Evolutionary conservation across 2,797 vertebrate species (phyloP), one percentile per base, ranked within the genome.

Genomic region (Tapera naevia): DNA sequence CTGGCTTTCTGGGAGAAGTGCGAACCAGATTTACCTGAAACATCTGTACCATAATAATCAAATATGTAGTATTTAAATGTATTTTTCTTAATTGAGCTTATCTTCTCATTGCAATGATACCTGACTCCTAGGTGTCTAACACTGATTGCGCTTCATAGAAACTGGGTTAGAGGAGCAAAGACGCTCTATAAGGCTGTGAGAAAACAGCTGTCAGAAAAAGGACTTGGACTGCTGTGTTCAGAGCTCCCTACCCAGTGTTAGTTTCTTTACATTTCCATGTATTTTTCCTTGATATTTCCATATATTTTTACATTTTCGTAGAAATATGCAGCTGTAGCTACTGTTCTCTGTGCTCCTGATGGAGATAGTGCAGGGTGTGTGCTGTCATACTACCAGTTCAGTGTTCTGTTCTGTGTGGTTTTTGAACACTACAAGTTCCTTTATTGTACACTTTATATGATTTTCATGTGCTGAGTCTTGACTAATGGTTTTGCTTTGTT

Each of bases 21-120:
- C 65, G 93, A 94, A 94, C 91, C 83, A 94, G 90, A 90, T 91
- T 94, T 93, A 80, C 96, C 61, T 75, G 84, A 80, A 95, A 76
- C 24, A n/a, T 89, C 87, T 82, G n/a, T 89, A 53, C 74, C 65
- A 56, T 85, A 90, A 86, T 90, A 85, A 89, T 94, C 32, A 93
- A 88, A 94, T 88, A 60, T 35, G 22, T 88, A 76, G 28, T 60
- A 74, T 89, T 91, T 80, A 80, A 64, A 46, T 80, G 32, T 73
- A 16, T 87, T 94, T 97, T 96, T 88, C 74, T 86, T 93, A 80
- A 89, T 65, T 74, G 80, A 58, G 5, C 27, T 95, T 93, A 85
- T 51, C 91, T 93, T 58, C 48, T 70, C 35, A 2, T 3, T 61
- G 71, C 1, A 7, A 12, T 69, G 46, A 28, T 57, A 46, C 66